phyloP scores from a whole-genome alignment of 2,113 vertebrate genomes.

The Mirza zaza region DNA sequence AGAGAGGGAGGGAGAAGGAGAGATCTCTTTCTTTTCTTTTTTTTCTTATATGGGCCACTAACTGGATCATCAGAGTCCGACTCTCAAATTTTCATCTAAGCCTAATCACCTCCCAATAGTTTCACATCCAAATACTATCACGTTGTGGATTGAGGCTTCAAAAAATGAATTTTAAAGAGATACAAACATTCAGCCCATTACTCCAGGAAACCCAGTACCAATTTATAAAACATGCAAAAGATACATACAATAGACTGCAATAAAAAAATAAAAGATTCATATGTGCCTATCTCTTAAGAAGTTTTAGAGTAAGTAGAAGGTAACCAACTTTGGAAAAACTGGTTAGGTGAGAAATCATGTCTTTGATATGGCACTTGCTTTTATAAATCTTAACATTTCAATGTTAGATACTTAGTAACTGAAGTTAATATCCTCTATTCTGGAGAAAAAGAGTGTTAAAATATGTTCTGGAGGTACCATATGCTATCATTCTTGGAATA shows the following conservation, averaged over 20 bases:
- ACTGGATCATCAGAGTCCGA: background rate
- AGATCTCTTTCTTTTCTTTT: background rate
- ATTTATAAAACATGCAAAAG: background rate
- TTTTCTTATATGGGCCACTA: background rate
- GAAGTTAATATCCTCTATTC: background rate
- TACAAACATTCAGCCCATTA: background rate
- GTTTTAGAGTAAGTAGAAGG: background rate
- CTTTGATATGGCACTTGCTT: background rate
- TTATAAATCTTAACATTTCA: background rate
- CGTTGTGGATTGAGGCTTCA: background rate
- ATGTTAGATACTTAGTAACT: background rate
- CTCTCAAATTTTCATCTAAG: background rate
- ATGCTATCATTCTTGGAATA: background rate
- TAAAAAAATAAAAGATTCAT: background rate
- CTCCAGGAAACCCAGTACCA: background rate
- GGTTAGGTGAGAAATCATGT: background rate
- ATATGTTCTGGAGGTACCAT: background rate
- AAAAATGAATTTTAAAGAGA: background rate
- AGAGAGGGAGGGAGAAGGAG: background rate
- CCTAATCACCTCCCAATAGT: background rate
- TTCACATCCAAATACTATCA: background rate
- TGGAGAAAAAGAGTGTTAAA: background rate
- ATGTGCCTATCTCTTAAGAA: background rate
- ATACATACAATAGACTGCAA: background rate
- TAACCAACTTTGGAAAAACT: background rate